phyloP scores from a whole-genome alignment of 2,888 invertebrate genomes.

The Conus canariensis region DNA sequence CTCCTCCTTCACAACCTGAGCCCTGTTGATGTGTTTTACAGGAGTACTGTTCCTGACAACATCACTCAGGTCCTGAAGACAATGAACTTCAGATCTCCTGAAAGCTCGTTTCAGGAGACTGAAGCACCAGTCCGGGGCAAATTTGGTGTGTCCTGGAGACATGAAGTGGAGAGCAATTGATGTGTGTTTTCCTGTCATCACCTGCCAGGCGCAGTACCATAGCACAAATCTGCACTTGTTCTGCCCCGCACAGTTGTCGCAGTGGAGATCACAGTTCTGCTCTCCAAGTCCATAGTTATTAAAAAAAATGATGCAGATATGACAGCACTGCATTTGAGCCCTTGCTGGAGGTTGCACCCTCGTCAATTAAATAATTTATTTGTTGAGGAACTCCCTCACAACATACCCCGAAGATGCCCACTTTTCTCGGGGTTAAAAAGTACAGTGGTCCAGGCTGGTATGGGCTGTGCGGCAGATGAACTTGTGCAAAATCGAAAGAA shows the following conservation, averaged over 20 bases:
- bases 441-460: constrained; percentile 23
- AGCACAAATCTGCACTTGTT: constrained; percentile 43
- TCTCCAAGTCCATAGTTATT: constrained; percentile 42
- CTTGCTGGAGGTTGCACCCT: too few relatives aligned
- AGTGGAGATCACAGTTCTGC: neutral
- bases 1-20: constrained; percentile 28
- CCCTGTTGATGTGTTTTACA: constrained; percentile 37
- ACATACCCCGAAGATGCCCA: neutral
- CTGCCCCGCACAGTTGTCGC: neutral
- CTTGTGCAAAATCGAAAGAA: constrained; percentile 57
- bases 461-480: constrained; percentile 55
- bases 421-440: constrained; percentile 58
- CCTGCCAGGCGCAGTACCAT: neutral
- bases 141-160: neutral
- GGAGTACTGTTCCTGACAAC: constrained; percentile 41
- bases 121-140: neutral
- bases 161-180: neutral
- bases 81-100: neutral
- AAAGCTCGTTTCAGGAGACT: neutral
- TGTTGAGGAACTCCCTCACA: too few relatives aligned
- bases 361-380: too few relatives aligned
- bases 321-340: too few relatives aligned
- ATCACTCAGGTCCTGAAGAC: constrained; percentile 31
- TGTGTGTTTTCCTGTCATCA: neutral
- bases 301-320: neutral